Base-by-base conservation (phyloP, 2,797 vertebrate genomes). In the Picus viridis region DNA sequence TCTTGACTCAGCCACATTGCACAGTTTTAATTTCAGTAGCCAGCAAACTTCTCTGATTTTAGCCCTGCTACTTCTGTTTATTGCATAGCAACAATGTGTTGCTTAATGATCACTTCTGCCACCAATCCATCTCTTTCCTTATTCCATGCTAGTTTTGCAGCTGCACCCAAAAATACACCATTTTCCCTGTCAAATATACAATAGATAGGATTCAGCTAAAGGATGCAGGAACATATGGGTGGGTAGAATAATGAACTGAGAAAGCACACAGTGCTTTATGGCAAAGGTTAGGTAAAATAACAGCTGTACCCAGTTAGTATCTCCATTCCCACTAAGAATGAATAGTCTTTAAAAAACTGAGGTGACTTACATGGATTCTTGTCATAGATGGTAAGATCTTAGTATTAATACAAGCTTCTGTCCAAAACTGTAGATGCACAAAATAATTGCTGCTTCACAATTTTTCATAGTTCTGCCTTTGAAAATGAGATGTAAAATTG, bases 211-310 rank as follows among this genome's bases (percentile, higher is more conserved):
- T 88, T 45, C 56, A 12, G 43, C 27, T 97, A 39, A 91, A 96
- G 72, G 97, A 98, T 30, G 92, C 98, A 11, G 98, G 97, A 72
- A 69, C 77, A 14, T 98, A 98, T 26, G 83, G 97, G 47, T 98
- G 98, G 73, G 88, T 98, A 93, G 97, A 13, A 90, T 74, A 98
- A 98, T 73, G 82, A 94, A 83, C 79, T 96, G 10, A 97, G 98
- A 61, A 90, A 93, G 49, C 94, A 68, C 54, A 54, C 73, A 36
- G 83, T 83, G 20, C 16, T 98, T 68, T 95, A 79, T 3, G 97
- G 98, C 58, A 97, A 96, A 97, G 97, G 98, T 98, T 78, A 96
- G 92, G 93, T 88, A 74, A 32, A 75, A 49, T 59, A 82, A 73
- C 29, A 87, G 16, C 32, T 63, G 7, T 77, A n/a, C 22, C 36